These are phyloP conservation scores for Halichondria panicea DNA, from an alignment of 37 sponge, comb jelly and placozoan genomes.

Conservation along the genomic window DNA sequence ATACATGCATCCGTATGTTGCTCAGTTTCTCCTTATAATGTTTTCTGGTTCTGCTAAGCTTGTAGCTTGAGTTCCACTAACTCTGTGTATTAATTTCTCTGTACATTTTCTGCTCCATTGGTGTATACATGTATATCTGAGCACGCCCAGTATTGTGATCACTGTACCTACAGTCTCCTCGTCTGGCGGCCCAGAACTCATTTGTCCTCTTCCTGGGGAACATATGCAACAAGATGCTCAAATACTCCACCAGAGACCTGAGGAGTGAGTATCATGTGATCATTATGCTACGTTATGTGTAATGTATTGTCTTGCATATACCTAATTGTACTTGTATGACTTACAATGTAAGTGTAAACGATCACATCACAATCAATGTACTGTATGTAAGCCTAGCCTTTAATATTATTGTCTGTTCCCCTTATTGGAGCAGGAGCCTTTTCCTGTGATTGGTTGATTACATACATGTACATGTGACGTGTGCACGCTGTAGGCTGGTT, in stretches of 20 bases:
- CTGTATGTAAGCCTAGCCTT: neutral
- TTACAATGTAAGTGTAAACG: neutral
- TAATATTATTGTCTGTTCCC: neutral
- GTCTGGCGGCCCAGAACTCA: slow-evolving; percentile 66
- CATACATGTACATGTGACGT: neutral
- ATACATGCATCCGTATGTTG: neutral
- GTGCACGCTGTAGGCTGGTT: neutral
- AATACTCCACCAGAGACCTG: slow-evolving; percentile 53
- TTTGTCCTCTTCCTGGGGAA: slow-evolving; percentile 64
- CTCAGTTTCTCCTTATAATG: neutral
- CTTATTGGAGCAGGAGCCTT: neutral
- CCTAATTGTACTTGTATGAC: neutral
- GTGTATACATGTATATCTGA: too few species aligned
- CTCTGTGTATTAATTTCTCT: neutral
- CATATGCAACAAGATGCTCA: slow-evolving; percentile 64
- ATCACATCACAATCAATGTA: neutral
- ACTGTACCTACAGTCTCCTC: slow-evolving; percentile 48
- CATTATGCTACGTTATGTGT: neutral
- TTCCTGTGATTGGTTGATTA: neutral
- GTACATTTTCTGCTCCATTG: too few species aligned
- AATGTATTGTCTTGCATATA: neutral
- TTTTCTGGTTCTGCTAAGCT: too few species aligned
- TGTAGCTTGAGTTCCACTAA: too few species aligned
- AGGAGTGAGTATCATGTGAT: slow-evolving; percentile 55
- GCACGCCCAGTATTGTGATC: neutral